These are phyloP conservation scores for Solea senegalensis DNA, from an alignment of 2,113 vertebrate species.

Conservation along the genomic window DNA sequence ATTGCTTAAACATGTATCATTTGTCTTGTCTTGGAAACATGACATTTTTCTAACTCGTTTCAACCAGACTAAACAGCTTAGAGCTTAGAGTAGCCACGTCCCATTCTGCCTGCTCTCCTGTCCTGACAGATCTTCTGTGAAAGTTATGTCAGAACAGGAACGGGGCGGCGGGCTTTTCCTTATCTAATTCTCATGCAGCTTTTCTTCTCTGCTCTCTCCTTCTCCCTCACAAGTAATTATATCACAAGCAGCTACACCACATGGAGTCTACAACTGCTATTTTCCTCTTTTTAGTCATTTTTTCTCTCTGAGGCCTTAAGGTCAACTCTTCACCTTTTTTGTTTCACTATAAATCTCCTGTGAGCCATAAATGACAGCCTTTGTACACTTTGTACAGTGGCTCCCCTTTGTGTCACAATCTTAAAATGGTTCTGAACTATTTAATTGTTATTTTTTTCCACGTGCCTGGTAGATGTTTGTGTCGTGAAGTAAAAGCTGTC, in stretches of 20 bases:
- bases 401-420: constrained; percentile 25
- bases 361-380: constrained; percentile 18
- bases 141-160: constrained; percentile 19
- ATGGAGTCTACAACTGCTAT: constrained; percentile 39
- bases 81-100: not conserved
- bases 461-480: constrained; percentile 34
- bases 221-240: constrained; percentile 10
- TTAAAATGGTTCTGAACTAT: constrained; percentile 6
- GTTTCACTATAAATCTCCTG: constrained; percentile 33
- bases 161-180: not conserved
- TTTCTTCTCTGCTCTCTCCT: not conserved
- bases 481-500: constrained; percentile 22
- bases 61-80: no score
- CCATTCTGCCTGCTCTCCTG: not conserved
- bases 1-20: not conserved
- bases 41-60: no score
- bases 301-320: constrained; percentile 22
- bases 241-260: constrained; percentile 44
- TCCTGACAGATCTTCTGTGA: constrained; percentile 18
- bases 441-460: constrained; percentile 26
- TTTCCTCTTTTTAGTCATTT: constrained; percentile 51
- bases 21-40: no score
- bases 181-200: not conserved
- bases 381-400: not conserved
- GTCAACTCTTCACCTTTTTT: constrained; percentile 50